phyloP scores from a whole-genome alignment of 2,888 invertebrate species.

The Drosophila glabriapex region DNA sequence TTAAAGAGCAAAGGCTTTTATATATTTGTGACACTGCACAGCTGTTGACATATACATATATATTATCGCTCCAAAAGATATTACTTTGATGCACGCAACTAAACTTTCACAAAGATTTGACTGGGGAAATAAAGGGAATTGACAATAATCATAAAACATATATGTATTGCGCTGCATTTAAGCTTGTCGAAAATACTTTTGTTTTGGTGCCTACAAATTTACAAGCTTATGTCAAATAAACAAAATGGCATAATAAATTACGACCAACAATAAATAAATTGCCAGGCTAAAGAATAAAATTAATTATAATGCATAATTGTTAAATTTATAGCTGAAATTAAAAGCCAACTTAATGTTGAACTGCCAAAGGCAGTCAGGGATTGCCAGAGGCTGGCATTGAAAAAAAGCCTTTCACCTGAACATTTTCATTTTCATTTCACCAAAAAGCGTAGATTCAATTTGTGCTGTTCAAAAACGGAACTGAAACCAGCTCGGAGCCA shows the following conservation, averaged over 20 bases:
- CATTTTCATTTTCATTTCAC: slow-evolving; percentile 48
- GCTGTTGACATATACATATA: no score
- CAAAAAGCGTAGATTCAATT: slow-evolving; percentile 40
- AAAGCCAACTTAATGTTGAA: slow-evolving; percentile 14
- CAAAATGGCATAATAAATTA: not conserved
- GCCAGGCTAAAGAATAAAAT: slow-evolving; percentile 9
- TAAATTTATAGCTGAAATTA: slow-evolving; percentile 28
- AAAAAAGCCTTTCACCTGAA: slow-evolving; percentile 48
- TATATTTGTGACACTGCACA: no score
- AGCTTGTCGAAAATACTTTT: not conserved
- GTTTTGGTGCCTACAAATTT: not conserved
- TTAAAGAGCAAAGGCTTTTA: no score
- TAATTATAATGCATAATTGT: slow-evolving; percentile 22
- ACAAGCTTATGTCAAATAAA: not conserved
- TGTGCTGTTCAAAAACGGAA: slow-evolving; percentile 62
- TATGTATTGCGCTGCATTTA: not conserved
- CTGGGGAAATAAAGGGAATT: not conserved
- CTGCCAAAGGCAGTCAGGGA: slow-evolving; percentile 38
- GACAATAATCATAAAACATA: not conserved
- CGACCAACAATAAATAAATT: not conserved
- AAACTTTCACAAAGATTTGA: not conserved
- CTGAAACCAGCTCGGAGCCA: slow-evolving; percentile 39
- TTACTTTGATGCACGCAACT: not conserved
- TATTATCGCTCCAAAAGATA: not conserved
- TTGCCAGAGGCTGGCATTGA: slow-evolving; percentile 21